Evolutionary conservation across 2,113 vertebrate species (phyloP).

Genomic region (zebrafish (Danio rerio)): DNA sequence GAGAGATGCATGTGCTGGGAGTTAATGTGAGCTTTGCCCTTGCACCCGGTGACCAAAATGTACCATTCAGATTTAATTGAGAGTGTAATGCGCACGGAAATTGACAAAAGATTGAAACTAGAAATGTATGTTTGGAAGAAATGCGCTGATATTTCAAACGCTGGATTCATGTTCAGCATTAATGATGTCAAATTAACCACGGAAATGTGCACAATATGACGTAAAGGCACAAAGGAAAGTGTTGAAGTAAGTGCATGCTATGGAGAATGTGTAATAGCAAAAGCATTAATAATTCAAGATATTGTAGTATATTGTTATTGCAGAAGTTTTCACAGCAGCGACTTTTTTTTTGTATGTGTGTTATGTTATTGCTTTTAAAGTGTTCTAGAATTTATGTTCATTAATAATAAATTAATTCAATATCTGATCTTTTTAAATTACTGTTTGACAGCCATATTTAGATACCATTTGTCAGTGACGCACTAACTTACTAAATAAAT

Average conservation of each 20-base stretch:
- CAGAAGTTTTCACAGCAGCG: not conserved
- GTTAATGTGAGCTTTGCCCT: slow-evolving; percentile 44
- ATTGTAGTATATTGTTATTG: not conserved
- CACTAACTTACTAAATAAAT: too few relatives aligned
- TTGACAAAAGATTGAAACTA: not conserved
- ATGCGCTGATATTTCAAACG: slow-evolving; percentile 11
- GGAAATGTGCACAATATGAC: not conserved
- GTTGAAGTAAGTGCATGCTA: not conserved
- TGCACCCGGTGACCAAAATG: slow-evolving; percentile 40
- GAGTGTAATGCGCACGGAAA: slow-evolving; percentile 1
- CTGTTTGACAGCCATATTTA: too few relatives aligned
- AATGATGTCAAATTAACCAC: not conserved
- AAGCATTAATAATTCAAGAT: not conserved
- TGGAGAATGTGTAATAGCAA: not conserved
- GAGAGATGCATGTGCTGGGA: slow-evolving; percentile 16
- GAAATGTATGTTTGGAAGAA: slow-evolving; percentile 3
- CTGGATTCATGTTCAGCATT: not conserved
- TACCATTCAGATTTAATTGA: slow-evolving; percentile 38
- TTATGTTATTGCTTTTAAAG: not conserved
- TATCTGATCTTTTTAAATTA: too few relatives aligned
- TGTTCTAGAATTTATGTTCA: not conserved
- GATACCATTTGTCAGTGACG: too few relatives aligned
- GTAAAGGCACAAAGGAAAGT: not conserved
- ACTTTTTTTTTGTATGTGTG: not conserved
- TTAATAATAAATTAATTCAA: too few relatives aligned